A percentile compares a stretch with the other conserved stretches of the same genome.
phyloP scores from a whole-genome alignment of 2,113 vertebrate species.

The Nesogale talazaci region DNA sequence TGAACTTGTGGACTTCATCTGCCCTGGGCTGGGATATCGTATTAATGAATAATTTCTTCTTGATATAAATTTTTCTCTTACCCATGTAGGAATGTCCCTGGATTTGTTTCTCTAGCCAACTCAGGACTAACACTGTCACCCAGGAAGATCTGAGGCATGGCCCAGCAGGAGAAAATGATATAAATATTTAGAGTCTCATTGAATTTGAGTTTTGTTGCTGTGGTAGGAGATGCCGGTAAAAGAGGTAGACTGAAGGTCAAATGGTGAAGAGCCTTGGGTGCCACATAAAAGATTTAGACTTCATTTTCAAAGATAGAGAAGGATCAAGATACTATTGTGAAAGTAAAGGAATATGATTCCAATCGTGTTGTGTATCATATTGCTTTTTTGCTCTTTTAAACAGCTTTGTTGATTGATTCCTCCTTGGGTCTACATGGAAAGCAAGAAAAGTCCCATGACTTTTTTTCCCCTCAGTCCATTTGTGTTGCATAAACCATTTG shows the following conservation, averaged over 20 bases:
- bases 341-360: not conserved
- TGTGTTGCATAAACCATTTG: not conserved
- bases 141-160: not conserved
- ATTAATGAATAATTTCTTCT: no score
- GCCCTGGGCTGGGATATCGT: no score
- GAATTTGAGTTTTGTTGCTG: not conserved
- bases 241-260: not conserved
- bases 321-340: not conserved
- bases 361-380: no score
- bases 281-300: not conserved
- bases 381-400: not conserved
- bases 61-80: no score
- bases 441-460: not conserved
- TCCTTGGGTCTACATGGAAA: not conserved
- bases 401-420: not conserved
- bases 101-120: no score
- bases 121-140: no score
- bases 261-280: not conserved
- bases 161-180: not conserved
- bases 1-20: no score
- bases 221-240: not conserved
- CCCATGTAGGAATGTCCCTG: no score
- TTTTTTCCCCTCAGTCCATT: not conserved
- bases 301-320: not conserved
- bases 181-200: not conserved